phyloP scores from a whole-genome alignment of 2,888 invertebrate genomes.

The Leucozona laternaria region DNA sequence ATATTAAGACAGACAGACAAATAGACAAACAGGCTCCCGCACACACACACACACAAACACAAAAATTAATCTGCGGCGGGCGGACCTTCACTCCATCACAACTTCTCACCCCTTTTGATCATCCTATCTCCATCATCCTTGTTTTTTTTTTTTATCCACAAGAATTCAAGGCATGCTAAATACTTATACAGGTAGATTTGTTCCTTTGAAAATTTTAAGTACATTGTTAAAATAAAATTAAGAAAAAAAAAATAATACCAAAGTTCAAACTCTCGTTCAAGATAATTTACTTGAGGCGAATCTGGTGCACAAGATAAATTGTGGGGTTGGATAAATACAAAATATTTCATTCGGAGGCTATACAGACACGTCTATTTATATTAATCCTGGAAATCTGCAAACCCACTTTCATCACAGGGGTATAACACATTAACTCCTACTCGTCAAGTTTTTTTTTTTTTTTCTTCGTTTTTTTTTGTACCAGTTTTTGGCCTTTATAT shows the following conservation, averaged over 20 bases:
- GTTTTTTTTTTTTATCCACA: background rate
- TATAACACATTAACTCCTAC: slow-evolving; percentile 11
- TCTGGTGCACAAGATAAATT: background rate
- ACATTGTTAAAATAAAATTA: too few relatives aligned
- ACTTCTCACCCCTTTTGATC: background rate
- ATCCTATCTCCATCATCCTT: background rate
- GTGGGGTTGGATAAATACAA: background rate
- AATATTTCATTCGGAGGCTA: slow-evolving; percentile 2
- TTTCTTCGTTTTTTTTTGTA: background rate
- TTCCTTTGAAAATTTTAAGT: background rate
- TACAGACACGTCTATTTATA: background rate
- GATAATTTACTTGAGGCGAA: background rate
- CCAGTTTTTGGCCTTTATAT: background rate
- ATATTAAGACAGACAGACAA: background rate
- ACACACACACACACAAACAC: background rate
- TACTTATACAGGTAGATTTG: background rate
- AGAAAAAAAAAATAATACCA: background rate
- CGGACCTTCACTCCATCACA: too few relatives aligned
- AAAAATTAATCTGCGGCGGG: too few relatives aligned
- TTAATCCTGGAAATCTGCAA: slow-evolving; percentile 5
- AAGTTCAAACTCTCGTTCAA: background rate
- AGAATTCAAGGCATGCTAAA: background rate
- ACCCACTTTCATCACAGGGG: background rate
- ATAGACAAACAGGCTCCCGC: background rate
- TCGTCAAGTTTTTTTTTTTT: background rate